Conservation (phyloP, 2,888 invertebrate genomes). For the Halocaridina rubra region DNA sequence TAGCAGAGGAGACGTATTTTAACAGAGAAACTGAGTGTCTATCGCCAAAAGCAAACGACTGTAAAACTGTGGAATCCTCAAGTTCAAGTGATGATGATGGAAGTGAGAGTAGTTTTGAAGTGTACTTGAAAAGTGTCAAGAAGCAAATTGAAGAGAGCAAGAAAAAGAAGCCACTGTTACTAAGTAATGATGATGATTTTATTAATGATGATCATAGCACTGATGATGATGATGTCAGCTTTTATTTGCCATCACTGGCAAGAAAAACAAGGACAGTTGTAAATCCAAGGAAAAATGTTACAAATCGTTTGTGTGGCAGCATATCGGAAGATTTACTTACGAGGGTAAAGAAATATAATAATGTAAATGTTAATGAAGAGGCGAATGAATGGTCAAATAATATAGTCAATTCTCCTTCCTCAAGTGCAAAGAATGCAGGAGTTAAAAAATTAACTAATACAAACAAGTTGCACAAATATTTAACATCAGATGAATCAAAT, state of each 20-base stretch:
- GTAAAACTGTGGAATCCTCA: too few species aligned
- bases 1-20: too few species aligned
- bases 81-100: neutral
- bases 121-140: constrained; percentile 27
- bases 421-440: neutral
- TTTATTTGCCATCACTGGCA: neutral
- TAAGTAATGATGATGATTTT: constrained; percentile 1
- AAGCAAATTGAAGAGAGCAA: constrained; percentile 9
- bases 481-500: too few species aligned
- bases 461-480: too few species aligned
- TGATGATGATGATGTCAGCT: constrained; percentile 36
- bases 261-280: neutral
- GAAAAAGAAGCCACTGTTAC: neutral
- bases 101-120: constrained; percentile 41
- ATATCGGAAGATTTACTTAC: neutral
- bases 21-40: too few species aligned
- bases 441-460: too few species aligned
- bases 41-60: too few species aligned
- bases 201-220: constrained; percentile 40
- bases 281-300: neutral
- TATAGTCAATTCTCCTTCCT: neutral
- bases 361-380: neutral
- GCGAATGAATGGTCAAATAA: neutral
- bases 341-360: neutral
- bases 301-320: neutral